A percentile compares a stretch with the other conserved stretches of the same genome.
phyloP scores from a whole-genome alignment of 2,888 invertebrate species.

The Ophioninae sp. region DNA sequence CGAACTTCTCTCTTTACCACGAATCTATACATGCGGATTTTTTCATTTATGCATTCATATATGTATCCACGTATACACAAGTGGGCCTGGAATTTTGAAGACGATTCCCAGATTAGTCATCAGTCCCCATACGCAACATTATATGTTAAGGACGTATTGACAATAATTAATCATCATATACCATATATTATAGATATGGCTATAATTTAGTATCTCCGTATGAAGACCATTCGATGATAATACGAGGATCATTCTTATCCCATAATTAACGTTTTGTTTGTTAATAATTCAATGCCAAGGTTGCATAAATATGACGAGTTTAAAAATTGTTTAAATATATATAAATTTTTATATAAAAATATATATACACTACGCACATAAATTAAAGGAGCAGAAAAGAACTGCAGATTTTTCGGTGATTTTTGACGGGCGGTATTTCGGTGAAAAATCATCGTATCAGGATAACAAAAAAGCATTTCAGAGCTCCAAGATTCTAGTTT shows the following conservation, averaged over 20 bases:
- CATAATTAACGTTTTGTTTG: background rate
- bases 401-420: too few relatives aligned
- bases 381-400: too few relatives aligned
- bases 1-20: constrained; percentile 19
- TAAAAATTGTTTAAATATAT: background rate
- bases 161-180: background rate
- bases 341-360: too few relatives aligned
- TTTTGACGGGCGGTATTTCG: too few relatives aligned
- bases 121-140: background rate
- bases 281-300: background rate
- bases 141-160: background rate
- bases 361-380: too few relatives aligned
- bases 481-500: too few relatives aligned
- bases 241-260: background rate
- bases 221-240: background rate
- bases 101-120: background rate
- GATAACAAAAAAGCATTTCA: too few relatives aligned
- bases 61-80: background rate
- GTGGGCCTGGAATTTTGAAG: background rate
- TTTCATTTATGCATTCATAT: background rate
- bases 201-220: background rate
- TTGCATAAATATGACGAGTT: background rate
- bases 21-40: background rate
- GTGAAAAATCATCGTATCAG: too few relatives aligned
- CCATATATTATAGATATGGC: background rate